Base-by-base conservation (phyloP, 2,113 vertebrate genomes). In the Telmatochromis brachygnathus region DNA sequence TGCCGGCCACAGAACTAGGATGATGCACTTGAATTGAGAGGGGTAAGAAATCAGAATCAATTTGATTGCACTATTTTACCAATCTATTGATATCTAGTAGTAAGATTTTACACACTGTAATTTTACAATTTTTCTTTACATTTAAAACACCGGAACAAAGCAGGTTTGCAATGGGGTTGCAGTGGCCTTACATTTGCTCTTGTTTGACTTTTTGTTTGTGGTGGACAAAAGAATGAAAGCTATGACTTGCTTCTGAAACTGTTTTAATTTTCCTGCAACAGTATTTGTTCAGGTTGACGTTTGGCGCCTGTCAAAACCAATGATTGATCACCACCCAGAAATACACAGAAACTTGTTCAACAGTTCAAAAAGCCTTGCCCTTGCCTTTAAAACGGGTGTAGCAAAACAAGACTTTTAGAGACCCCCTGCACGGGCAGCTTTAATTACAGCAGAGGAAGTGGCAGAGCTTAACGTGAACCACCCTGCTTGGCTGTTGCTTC, bases 401-500 rank as follows among this genome's bases (percentile, higher is more conserved):
- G 62, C 51, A 88, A 83, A 89, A 86, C 87, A 93, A 87, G 86
- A 54, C 87, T 79, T 88, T 85, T 54, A 88, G 81, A 89, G 91
- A 90, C 94, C 92, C 93, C 94, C 90, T 82, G 86, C 84, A 84
- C 26, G 42, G 88, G 73, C 53, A 14, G 70, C 89, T 94, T 94
- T 94, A 94, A 95, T 95, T 87, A 93, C 80, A 91, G 88, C 82
- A 12, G 45, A 93, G 94, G 93, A 96, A 94, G 92, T 93, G 88
- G 88, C 89, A 53, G 28, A 86, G 93, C 86, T 93, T 93, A 91
- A 94, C 77, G n/a, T 79, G 60, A 91, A 86, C 92, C 89, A 90
- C 81, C 92, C 91, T 88, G 87, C 88, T 91, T 14, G 91, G 51
- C 87, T 88, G 91, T 92, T 94, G 87, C 88, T 79, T 95, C 91